Conservation (phyloP, 1,140 invertebrate genomes). For the Zaprionus africanus region DNA sequence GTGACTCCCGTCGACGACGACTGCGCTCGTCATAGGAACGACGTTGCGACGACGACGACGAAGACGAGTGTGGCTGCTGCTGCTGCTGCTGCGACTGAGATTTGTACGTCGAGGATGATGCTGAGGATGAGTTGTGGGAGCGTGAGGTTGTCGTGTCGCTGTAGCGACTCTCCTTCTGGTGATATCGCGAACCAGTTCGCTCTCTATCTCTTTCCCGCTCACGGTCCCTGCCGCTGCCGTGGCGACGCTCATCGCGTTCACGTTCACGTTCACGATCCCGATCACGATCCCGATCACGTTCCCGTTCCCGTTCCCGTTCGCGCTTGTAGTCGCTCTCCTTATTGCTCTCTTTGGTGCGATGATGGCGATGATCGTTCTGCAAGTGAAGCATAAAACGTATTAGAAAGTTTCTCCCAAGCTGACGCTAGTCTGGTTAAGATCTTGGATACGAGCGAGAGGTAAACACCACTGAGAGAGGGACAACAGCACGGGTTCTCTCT, state of each 20-base stretch:
- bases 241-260: conserved; percentile 32
- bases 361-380: conserved; percentile 46
- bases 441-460: not conserved
- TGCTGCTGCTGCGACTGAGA: conserved; percentile 38
- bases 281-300: conserved; percentile 49
- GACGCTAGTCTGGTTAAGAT: not conserved
- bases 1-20: conserved; percentile 48
- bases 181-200: conserved; percentile 35
- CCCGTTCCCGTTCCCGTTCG: conserved; percentile 45
- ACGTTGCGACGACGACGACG: conserved; percentile 32
- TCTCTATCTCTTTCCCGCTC: conserved; percentile 38
- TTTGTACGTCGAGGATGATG: conserved; percentile 42
- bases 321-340: conserved; percentile 61
- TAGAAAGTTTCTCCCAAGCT: not conserved
- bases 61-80: conserved; percentile 7
- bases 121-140: conserved; percentile 47
- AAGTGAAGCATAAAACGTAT: not conserved
- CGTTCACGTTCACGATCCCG: conserved; percentile 36
- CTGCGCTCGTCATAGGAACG: conserved; percentile 58
- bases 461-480: not conserved
- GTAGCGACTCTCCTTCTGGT: conserved; percentile 50
- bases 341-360: conserved; percentile 61
- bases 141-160: conserved; percentile 32
- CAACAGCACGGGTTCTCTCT: too few relatives aligned
- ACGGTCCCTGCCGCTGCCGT: conserved; percentile 32